Percentiles rank a stretch among this genome's conserved stretches.
Evolutionary conservation across 2,888 invertebrate species (phyloP).

Genomic region (Idaea aversata): DNA sequence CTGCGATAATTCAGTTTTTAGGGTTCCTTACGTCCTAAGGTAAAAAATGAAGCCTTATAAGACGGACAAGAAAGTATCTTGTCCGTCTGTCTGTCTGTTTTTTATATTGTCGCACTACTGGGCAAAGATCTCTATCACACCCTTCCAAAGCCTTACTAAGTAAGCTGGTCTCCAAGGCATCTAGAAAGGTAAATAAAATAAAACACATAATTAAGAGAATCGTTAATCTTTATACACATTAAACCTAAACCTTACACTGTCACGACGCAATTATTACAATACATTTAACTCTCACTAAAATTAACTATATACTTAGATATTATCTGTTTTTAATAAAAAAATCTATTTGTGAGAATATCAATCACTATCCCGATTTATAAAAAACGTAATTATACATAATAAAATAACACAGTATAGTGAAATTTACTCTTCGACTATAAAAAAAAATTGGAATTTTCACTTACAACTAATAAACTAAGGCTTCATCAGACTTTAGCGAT

Average conservation of each 20-base stretch:
- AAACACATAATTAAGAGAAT: slow-evolving; percentile 61
- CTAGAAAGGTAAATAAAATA: no score
- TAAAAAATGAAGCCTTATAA: no score
- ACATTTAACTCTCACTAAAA: slow-evolving; percentile 66
- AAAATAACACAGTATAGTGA: slow-evolving; percentile 54
- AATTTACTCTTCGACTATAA: slow-evolving; percentile 43
- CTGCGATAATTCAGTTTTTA: no score
- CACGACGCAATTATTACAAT: slow-evolving; percentile 68
- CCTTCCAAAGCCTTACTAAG: no score
- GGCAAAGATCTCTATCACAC: no score
- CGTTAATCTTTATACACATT: slow-evolving; percentile 73
- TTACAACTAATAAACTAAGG: slow-evolving; percentile 37
- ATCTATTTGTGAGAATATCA: slow-evolving; percentile 66
- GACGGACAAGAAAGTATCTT: no score
- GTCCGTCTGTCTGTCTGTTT: no score
- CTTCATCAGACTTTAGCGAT: no score
- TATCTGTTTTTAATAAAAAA: slow-evolving; percentile 56
- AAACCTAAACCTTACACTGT: slow-evolving; percentile 64
- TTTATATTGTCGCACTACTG: no score
- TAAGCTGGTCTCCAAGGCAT: no score
- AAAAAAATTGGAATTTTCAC: slow-evolving; percentile 56
- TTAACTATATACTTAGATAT: slow-evolving; percentile 33
- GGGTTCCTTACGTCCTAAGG: no score
- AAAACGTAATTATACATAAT: slow-evolving; percentile 50
- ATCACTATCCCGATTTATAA: slow-evolving; percentile 47